These are phyloP conservation scores for Lerema accius DNA, from an alignment of 1,140 invertebrate genomes.

Conservation along the genomic window DNA sequence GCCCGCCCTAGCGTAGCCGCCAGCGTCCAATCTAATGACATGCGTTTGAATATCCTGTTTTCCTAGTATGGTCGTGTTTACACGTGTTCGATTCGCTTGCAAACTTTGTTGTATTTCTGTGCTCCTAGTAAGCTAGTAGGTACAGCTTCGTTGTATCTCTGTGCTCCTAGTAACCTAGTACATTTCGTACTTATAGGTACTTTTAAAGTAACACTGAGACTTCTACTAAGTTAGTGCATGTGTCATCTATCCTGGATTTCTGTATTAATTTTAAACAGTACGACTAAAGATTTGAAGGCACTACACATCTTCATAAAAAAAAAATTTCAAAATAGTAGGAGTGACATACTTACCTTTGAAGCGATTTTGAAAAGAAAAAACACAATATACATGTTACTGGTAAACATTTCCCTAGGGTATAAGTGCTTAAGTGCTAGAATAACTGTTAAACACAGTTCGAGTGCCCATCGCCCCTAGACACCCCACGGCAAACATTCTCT, in stretches of 20 bases:
- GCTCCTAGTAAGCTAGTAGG: neutral
- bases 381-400: neutral
- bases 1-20: conserved; percentile 39
- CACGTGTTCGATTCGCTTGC: neutral
- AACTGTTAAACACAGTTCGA: conserved; percentile 27
- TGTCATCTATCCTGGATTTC: too few relatives aligned
- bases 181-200: too few relatives aligned
- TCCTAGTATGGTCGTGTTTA: neutral
- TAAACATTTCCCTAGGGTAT: neutral
- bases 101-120: neutral
- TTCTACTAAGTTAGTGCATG: too few relatives aligned
- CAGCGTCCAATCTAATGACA: conserved; percentile 15
- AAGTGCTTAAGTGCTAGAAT: conserved; percentile 17
- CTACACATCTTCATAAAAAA: too few relatives aligned
- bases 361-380: neutral
- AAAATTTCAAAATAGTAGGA: too few relatives aligned
- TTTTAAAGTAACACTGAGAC: too few relatives aligned
- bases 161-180: too few relatives aligned
- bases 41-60: neutral
- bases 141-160: too few relatives aligned
- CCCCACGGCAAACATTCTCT: conserved; percentile 49
- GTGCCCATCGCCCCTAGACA: conserved; percentile 18
- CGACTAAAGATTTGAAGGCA: too few relatives aligned
- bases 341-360: neutral
- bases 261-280: too few relatives aligned